Base-by-base conservation (phyloP, 2,888 invertebrate species). In the Phortica magna region DNA sequence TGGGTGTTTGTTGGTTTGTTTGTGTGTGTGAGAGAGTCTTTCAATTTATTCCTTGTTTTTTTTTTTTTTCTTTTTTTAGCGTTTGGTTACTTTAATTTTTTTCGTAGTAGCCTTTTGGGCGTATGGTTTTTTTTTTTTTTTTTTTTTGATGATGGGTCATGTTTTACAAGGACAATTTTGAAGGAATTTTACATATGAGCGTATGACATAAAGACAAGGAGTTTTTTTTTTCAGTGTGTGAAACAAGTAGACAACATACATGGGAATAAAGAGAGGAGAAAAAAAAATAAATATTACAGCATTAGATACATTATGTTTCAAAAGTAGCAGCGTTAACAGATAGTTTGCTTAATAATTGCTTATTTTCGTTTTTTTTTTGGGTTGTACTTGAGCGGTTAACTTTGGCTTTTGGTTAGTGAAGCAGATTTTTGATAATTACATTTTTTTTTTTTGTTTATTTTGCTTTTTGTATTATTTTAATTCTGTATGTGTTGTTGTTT, bases 301-400 rank as follows among this genome's bases (percentile, higher is more conserved):
- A 89, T 90, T 90, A 89, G 90, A 88, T 85, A 89, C 90, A 89
- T 65, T 65, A 39, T 65, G 65, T 65, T 59, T 73, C 31, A 72
- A 22, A 31, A n/a, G 31, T 31, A 19, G 65, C 39, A 31, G 22
- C 65, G 14, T 65, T 39, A 31, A 65, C 31, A 65, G 41, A 22
- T 59, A 59, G 17, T 59, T 19, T 22, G 59, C 59, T 17, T 53
- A 70, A 65, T 70, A 31, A 48, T 14, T 61, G 65, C 39, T 1
- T 10, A 65, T 68, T 68, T 7, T 41, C 6, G 0, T 39, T 41
- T 39, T 39, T 41, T 65, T 41, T 65, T 65, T 65, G 65, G 65
- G 65, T 65, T 65, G 65, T 65, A 39, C 65, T 39, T 39, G 31
- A 14, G 19, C 48, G 48, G 48, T 48, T 48, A 48, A 14, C 9